Evolutionary conservation across 2,888 invertebrate species (phyloP).

Genomic region (Caenorhabditis drosophilae): DNA sequence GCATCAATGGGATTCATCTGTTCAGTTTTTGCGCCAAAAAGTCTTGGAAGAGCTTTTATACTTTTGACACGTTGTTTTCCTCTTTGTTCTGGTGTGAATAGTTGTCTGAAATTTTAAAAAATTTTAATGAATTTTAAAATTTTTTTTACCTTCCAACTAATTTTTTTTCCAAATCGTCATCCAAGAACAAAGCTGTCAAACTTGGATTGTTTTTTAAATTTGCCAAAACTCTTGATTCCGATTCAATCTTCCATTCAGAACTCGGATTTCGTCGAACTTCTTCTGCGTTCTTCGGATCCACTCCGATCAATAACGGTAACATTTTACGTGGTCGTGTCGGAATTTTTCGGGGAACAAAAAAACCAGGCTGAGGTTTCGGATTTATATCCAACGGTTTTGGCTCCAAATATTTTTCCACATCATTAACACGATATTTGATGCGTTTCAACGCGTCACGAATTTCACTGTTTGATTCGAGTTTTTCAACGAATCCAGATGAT

Average conservation of each 20-base stretch:
- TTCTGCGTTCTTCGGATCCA: slow-evolving; percentile 30
- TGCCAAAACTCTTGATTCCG: slow-evolving; percentile 29
- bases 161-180: slow-evolving; percentile 45
- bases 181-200: slow-evolving; percentile 57
- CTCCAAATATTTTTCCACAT: slow-evolving; percentile 53
- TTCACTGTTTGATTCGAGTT: slow-evolving; percentile 38
- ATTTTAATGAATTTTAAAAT: slow-evolving; percentile 1
- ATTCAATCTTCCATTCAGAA: slow-evolving; percentile 19
- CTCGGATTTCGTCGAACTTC: slow-evolving; percentile 28
- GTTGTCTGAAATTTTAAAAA: slow-evolving; percentile 19
- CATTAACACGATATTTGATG: slow-evolving; percentile 39
- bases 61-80: slow-evolving; percentile 33
- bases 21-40: slow-evolving; percentile 42
- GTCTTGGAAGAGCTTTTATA: slow-evolving; percentile 43
- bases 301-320: slow-evolving; percentile 60
- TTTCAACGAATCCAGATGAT: slow-evolving; percentile 36
- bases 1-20: slow-evolving; percentile 40
- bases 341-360: slow-evolving; percentile 50
- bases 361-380: slow-evolving; percentile 56
- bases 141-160: slow-evolving; percentile 37
- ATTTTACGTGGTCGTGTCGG: slow-evolving; percentile 59
- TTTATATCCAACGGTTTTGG: slow-evolving; percentile 46
- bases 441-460: slow-evolving; percentile 27
- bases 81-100: slow-evolving; percentile 48
- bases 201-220: slow-evolving; percentile 58